Conservation (phyloP, 2,797 vertebrate genomes). For the Gouania willdenowi region DNA sequence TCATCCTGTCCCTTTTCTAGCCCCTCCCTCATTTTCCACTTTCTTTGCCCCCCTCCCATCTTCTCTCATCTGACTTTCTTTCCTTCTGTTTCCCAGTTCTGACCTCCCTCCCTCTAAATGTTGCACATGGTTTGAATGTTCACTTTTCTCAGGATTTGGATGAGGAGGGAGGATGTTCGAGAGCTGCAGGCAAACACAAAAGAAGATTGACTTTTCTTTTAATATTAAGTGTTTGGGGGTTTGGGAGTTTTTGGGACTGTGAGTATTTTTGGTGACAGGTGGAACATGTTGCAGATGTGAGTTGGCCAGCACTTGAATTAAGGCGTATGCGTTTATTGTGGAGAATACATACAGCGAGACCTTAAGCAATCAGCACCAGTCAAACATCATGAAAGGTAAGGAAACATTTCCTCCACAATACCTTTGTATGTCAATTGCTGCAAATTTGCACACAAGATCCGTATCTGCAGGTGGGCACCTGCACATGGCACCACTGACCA, state of each 20-base stretch:
- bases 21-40: conserved; percentile 57
- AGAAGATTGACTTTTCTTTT: conserved; percentile 2
- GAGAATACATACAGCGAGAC: no score
- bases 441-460: conserved; percentile 1
- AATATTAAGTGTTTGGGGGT: conserved; percentile 5
- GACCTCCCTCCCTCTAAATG: conserved; percentile 12
- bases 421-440: background rate
- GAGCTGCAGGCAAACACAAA: conserved; percentile 28
- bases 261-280: background rate
- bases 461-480: conserved; percentile 40
- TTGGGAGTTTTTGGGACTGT: background rate
- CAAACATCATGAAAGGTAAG: conserved; percentile 77
- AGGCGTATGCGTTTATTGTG: conserved; percentile 19
- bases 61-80: conserved; percentile 9
- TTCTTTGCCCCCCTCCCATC: conserved; percentile 54
- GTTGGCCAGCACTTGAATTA: conserved; percentile 2
- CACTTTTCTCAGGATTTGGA: conserved; percentile 53
- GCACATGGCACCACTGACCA: conserved; percentile 20
- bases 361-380: no score
- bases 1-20: conserved; percentile 37
- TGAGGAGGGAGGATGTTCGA: conserved; percentile 48
- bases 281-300: conserved; percentile 23
- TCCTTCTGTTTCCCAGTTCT: conserved; percentile 7
- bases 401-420: no score
- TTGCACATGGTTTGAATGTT: conserved; percentile 64